Evolutionary conservation across 2,888 invertebrate species (phyloP), one percentile per base, ranked within the genome.

Genomic region (Tuberolachnus salignus): DNA sequence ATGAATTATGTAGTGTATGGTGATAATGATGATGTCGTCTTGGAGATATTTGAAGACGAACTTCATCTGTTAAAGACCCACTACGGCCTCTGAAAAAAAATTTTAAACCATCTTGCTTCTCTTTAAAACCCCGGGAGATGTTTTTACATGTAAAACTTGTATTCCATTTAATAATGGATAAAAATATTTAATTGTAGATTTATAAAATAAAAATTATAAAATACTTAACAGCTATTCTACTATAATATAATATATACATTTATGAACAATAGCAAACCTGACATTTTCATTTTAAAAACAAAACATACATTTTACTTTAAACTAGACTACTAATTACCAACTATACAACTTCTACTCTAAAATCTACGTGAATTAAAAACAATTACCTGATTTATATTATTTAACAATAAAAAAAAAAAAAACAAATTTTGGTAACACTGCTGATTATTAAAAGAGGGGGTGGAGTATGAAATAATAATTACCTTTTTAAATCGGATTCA

Each of bases 401-500:
- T 63, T 53, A 73, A 51, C 61, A 61, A 53, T 6, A 13, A 19
- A 64, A 23, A 34, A 61, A 53, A 6, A 13, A 19, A 64, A 42
- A 63, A 34, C 6, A n/a, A 4, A 34, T 26, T 19, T 55, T 55
- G 70, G 21, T 55, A 55, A 63, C 51, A 63, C 42, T 74, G 53
- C 26, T 64, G 21, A 53, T 44, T 64, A 44, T 21, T 34, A 34
- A n/a, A n/a, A n/a, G 10, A 11, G n/a, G n/a, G 8, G 66, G 67
- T 4, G 16, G 23, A 26, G n/a, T 57, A 59, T 23, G 46, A 64
- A 63, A 13, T 64, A 51, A 64, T 44, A 74, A 44, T 55, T 75
- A 75, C 78, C 78, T 78, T 78, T 78, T 78, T 69, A 78, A 69
- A 61, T 78, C 78, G 49, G 80, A 70, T 63, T 81, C 81, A 67